Evolutionary conservation across 2,888 invertebrate species (phyloP).

Genomic region (Lithophane ornitopus): DNA sequence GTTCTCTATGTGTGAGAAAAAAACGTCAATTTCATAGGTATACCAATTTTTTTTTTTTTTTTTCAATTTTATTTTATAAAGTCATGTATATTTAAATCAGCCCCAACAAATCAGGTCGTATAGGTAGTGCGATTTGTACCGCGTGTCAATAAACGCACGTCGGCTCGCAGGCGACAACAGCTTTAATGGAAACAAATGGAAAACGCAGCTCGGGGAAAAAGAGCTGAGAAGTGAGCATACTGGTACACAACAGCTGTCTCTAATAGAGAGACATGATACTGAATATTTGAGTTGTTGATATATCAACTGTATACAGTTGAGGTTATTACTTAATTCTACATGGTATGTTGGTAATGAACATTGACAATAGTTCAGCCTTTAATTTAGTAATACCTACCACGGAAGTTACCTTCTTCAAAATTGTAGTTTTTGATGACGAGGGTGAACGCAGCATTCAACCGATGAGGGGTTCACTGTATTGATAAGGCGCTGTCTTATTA

Average conservation of each 20-base stretch:
- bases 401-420: no score
- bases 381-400: not conserved
- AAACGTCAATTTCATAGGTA: no score
- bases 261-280: not conserved
- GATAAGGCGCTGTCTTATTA: no score
- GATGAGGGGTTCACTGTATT: no score
- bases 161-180: constrained; percentile 72
- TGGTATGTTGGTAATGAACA: not conserved
- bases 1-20: no score
- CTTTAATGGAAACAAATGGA: constrained; percentile 88
- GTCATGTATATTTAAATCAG: not conserved
- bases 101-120: constrained; percentile 53
- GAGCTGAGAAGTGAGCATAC: constrained; percentile 60
- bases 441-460: no score
- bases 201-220: constrained; percentile 75
- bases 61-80: not conserved
- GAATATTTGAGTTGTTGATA: no score
- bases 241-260: not conserved
- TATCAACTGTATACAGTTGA: no score
- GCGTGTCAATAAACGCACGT: constrained; percentile 73
- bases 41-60: no score
- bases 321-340: no score
- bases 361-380: not conserved
- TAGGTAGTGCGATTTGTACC: constrained; percentile 52
- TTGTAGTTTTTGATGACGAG: no score